Evolutionary conservation across 92 coral and sea anemone species (phyloP).

Genomic region (Epizoanthus rinbou): DNA sequence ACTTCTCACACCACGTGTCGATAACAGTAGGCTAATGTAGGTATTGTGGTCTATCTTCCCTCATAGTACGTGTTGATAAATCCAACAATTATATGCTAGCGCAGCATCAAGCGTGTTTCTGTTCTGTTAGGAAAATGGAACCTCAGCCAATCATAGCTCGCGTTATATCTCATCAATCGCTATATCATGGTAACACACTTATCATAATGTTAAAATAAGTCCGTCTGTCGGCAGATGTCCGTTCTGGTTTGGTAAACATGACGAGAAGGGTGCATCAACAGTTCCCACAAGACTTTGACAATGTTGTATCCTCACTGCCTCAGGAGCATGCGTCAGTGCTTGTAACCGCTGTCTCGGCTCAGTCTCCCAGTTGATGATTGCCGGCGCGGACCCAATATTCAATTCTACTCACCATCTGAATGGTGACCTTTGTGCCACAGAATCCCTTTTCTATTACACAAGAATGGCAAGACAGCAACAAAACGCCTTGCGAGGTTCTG

Average conservation of each 20-base stretch:
- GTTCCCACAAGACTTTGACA: slow-evolving; percentile 90
- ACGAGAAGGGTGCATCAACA: slow-evolving; percentile 78
- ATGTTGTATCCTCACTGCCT: slow-evolving; percentile 68
- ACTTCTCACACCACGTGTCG: too few species aligned
- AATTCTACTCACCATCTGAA: too few species aligned
- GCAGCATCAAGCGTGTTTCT: too few species aligned
- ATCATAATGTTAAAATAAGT: too few species aligned
- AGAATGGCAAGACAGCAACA: not conserved
- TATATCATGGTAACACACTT: too few species aligned
- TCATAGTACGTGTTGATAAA: too few species aligned
- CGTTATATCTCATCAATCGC: too few species aligned
- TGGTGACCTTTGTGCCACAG: not conserved
- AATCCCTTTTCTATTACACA: not conserved
- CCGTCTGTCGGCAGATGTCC: slow-evolving; percentile 59
- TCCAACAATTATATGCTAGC: too few species aligned
- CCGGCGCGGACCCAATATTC: not conserved
- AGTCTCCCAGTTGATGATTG: slow-evolving; percentile 33
- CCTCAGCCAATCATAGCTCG: too few species aligned
- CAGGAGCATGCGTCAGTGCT: slow-evolving; percentile 87
- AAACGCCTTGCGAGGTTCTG: not conserved
- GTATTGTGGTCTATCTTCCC: too few species aligned
- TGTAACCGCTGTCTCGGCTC: slow-evolving; percentile 63
- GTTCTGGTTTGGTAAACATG: slow-evolving; percentile 85
- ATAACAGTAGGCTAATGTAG: too few species aligned
- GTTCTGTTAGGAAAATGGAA: too few species aligned